phyloP scores from a whole-genome alignment of 2,888 invertebrate species.

The Cosmia trapezina region DNA sequence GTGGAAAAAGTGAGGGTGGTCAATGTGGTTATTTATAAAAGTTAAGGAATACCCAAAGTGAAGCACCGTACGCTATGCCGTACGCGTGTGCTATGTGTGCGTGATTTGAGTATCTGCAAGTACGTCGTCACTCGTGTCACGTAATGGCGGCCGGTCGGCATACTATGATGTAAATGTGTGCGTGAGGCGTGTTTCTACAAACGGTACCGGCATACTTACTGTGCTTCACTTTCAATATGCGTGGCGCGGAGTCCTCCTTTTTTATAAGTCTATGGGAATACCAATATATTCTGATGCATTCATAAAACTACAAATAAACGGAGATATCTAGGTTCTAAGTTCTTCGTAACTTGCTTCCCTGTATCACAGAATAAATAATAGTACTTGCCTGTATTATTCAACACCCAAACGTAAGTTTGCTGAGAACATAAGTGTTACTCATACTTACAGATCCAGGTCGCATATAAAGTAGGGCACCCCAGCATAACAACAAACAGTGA shows the following conservation, averaged over 20 bases:
- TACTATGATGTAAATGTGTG: too few species aligned
- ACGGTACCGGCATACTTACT: too few species aligned
- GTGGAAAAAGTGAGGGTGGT: not conserved
- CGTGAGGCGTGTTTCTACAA: too few species aligned
- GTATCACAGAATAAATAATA: too few species aligned
- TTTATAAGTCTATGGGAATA: too few species aligned
- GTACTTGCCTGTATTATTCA: constrained; percentile 23
- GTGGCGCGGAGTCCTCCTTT: too few species aligned
- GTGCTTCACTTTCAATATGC: too few species aligned
- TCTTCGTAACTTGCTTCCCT: constrained; percentile 1
- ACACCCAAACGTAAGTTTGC: constrained; percentile 17
- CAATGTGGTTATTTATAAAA: not conserved
- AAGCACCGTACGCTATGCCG: too few species aligned
- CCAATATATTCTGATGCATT: not conserved
- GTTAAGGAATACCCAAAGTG: not conserved
- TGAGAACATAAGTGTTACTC: constrained; percentile 20
- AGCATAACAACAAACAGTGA: constrained; percentile 13
- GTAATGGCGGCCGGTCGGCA: too few species aligned
- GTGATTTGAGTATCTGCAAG: too few species aligned
- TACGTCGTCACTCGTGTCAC: too few species aligned
- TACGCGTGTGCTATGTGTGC: too few species aligned
- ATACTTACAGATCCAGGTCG: constrained; percentile 26
- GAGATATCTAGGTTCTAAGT: constrained; percentile 4
- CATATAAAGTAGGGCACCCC: constrained; percentile 31
- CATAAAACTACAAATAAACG: not conserved